Conservation (phyloP, 23 tunicate genomes). For the Aplidium turbinatum region DNA sequence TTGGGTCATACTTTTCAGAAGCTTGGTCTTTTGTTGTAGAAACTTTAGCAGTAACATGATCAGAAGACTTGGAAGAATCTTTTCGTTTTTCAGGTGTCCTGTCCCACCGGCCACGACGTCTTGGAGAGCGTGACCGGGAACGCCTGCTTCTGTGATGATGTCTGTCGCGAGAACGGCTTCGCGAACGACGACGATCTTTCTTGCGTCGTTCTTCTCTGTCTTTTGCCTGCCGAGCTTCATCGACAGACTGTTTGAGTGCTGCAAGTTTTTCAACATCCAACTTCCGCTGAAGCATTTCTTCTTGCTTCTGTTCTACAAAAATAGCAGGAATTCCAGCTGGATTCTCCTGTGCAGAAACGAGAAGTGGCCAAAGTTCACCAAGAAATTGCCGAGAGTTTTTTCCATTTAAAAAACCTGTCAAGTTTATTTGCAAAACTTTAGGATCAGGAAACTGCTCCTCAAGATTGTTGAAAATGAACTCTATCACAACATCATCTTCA, state of each 20-base stretch:
- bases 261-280: constrained; percentile 73
- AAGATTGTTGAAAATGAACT: constrained; percentile 66
- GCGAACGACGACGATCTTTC: constrained; percentile 21
- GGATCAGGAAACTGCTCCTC: constrained; percentile 92
- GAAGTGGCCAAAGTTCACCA: constrained; percentile 88
- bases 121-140: constrained; percentile 30
- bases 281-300: constrained; percentile 69
- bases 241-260: constrained; percentile 46
- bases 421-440: constrained; percentile 82
- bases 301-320: constrained; percentile 78
- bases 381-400: constrained; percentile 85
- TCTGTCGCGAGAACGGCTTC: constrained; percentile 59
- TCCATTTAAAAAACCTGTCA: constrained; percentile 93
- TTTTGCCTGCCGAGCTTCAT: constrained; percentile 23
- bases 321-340: constrained; percentile 80
- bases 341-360: constrained; percentile 79
- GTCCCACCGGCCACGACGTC: not conserved
- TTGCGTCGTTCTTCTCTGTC: constrained; percentile 39
- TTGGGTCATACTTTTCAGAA: too few species aligned
- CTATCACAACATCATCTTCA: constrained; percentile 97
- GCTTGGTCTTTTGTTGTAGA: not conserved
- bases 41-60: constrained; percentile 6
- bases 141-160: constrained; percentile 55
- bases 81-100: constrained; percentile 23
- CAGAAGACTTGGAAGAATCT: not conserved